These are phyloP conservation scores for Pristis pectinata DNA, from an alignment of 2,797 vertebrate species.

Conservation along the genomic window DNA sequence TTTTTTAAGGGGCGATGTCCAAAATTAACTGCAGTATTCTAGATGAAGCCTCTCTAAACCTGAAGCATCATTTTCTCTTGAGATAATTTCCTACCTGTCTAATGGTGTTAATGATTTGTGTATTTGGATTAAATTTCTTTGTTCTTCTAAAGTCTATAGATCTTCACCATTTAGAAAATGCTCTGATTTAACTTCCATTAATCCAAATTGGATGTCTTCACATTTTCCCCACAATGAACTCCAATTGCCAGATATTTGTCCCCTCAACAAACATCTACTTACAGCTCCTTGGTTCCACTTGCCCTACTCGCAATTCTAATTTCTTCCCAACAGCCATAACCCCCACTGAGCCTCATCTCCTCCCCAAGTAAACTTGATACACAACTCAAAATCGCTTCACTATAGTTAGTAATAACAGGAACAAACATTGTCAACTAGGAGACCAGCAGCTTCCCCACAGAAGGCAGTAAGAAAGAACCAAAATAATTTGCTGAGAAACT, in stretches of 20 bases:
- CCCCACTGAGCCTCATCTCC: too few species aligned
- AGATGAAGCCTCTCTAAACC: background rate
- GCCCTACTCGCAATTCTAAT: background rate
- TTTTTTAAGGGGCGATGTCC: background rate
- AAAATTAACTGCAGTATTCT: background rate
- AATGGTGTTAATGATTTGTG: background rate
- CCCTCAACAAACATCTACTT: background rate
- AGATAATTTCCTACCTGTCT: background rate
- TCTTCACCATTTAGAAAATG: background rate
- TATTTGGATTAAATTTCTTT: background rate
- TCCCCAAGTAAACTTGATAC: too few species aligned
- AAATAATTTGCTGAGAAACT: background rate
- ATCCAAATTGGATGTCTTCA: background rate
- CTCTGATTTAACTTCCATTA: background rate
- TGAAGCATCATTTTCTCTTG: background rate
- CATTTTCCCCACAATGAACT: background rate
- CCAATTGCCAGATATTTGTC: background rate
- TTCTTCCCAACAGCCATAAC: too few species aligned
- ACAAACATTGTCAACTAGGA: background rate
- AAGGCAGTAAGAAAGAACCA: background rate
- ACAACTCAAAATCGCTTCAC: background rate
- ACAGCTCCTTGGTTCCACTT: background rate
- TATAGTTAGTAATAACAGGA: background rate
- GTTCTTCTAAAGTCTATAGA: background rate
- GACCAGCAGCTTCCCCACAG: background rate